Conservation (phyloP, 2,113 vertebrate genomes). For the Gopherus flavomarginatus region DNA sequence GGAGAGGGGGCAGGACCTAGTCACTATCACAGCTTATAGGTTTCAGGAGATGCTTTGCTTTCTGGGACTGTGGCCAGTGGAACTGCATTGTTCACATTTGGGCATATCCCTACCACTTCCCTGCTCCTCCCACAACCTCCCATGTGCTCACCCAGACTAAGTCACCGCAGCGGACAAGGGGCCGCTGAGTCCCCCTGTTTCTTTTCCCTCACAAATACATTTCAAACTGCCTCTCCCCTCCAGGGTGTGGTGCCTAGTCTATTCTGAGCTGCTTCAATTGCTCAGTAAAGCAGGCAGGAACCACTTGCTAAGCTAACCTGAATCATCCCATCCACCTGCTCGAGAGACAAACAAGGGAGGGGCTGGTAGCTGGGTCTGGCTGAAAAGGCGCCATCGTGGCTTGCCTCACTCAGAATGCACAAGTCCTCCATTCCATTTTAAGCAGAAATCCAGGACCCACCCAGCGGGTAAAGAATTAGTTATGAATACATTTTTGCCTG, state of each 20-base stretch:
- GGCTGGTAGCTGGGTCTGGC: neutral
- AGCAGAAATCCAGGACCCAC: neutral
- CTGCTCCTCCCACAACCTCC: neutral
- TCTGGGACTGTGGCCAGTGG: neutral
- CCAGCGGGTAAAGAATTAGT: neutral
- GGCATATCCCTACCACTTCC: neutral
- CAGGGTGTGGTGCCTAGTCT: neutral
- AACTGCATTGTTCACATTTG: neutral
- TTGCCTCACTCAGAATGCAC: neutral
- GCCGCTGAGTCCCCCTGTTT: neutral
- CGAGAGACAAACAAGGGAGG: neutral
- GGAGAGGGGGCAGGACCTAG: neutral
- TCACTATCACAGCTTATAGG: neutral
- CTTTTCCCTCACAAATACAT: rapidly evolving
- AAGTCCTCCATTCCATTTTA: neutral
- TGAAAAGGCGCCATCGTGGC: neutral
- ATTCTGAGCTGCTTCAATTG: neutral
- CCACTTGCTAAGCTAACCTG: neutral
- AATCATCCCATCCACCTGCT: neutral
- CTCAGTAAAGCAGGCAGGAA: neutral
- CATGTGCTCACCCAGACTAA: neutral
- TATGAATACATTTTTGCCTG: neutral
- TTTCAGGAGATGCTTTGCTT: neutral
- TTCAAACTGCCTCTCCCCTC: rapidly evolving
- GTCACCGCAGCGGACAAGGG: neutral